Percentiles rank a stretch among this genome's conserved stretches.
phyloP scores from a whole-genome alignment of 2,113 vertebrate species.

The Hippocampus zosterae region DNA sequence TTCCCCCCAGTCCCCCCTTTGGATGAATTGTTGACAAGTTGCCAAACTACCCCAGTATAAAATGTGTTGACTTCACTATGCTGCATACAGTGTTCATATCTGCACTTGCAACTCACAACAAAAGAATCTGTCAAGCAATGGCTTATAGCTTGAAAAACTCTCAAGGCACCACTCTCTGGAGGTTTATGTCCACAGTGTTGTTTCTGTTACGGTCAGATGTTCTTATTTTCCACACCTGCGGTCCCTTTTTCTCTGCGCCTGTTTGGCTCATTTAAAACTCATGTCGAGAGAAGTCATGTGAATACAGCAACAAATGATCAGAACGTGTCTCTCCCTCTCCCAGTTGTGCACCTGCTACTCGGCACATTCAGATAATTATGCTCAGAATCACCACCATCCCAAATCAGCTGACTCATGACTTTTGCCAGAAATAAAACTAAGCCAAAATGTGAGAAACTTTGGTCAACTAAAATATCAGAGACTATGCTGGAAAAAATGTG shows the following conservation, averaged over 20 bases:
- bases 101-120: too few relatives aligned
- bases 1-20: too few relatives aligned
- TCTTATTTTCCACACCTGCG: slow-evolving; percentile 53
- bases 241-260: background rate
- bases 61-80: too few relatives aligned
- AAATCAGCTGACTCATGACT: slow-evolving; percentile 21
- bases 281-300: slow-evolving; percentile 36
- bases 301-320: slow-evolving; percentile 48
- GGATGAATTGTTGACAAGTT: too few relatives aligned
- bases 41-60: too few relatives aligned
- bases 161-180: background rate
- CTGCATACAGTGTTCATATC: too few relatives aligned
- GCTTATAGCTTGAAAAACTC: background rate
- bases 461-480: background rate
- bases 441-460: slow-evolving; percentile 5
- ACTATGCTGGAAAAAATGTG: background rate
- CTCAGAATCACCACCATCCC: slow-evolving; percentile 32
- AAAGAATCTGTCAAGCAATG: too few relatives aligned
- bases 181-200: background rate
- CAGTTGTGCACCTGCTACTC: slow-evolving; percentile 49
- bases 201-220: slow-evolving; percentile 28
- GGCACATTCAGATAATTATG: slow-evolving; percentile 45
- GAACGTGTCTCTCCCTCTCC: slow-evolving; percentile 5
- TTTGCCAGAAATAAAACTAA: slow-evolving; percentile 15
- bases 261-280: slow-evolving; percentile 20